Percentiles rank a stretch among this genome's conserved stretches.
phyloP scores from a whole-genome alignment of 2,888 invertebrate species.

The Eucera pruinosa region DNA sequence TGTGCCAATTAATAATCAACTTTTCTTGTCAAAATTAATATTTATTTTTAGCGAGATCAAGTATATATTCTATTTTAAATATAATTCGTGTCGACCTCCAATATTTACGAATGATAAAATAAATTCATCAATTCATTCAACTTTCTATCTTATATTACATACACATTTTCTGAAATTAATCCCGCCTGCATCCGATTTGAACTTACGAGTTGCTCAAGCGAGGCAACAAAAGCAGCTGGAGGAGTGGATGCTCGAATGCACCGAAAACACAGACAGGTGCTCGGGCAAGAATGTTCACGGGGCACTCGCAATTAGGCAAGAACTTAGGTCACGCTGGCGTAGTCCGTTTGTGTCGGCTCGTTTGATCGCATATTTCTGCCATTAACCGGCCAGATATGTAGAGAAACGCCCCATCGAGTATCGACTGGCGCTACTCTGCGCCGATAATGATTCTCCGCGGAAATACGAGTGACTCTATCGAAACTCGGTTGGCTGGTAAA shows the following conservation, averaged over 20 bases:
- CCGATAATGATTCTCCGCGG: constrained; percentile 35
- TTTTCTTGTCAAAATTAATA: no score
- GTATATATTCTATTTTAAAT: no score
- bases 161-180: no score
- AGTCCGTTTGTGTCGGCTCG: constrained; percentile 19
- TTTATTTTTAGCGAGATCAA: no score
- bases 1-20: no score
- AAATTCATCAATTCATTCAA: no score
- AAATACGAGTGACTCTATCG: constrained; percentile 35
- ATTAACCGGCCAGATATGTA: constrained; percentile 24
- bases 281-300: constrained; percentile 10
- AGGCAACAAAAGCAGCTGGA: neutral
- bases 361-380: constrained; percentile 35
- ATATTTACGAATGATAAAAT: no score
- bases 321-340: constrained; percentile 1
- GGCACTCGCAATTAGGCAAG: constrained; percentile 39
- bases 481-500: constrained; percentile 40
- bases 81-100: no score
- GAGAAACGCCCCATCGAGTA: constrained; percentile 22
- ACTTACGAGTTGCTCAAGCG: neutral
- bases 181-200: no score
- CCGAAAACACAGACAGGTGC: neutral
- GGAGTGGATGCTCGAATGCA: neutral
- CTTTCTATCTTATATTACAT: no score
- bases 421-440: constrained; percentile 19